These are phyloP conservation scores for Aphidius ervi DNA, from an alignment of 1,140 invertebrate genomes.

Conservation along the genomic window DNA sequence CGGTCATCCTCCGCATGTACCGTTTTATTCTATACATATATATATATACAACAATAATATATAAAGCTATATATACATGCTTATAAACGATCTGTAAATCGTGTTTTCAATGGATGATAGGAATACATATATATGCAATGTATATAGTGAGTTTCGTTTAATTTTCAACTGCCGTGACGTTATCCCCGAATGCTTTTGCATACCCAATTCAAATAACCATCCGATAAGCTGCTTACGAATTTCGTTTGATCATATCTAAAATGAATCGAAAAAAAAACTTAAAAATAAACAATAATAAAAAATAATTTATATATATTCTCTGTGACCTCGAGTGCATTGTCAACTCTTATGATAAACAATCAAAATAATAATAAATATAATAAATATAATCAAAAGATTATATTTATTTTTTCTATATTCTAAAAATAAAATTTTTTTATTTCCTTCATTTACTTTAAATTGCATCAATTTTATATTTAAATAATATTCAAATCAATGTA, in stretches of 20 bases:
- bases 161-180: slow-evolving; percentile 25
- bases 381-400: too few relatives aligned
- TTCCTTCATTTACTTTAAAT: too few relatives aligned
- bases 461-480: neutral
- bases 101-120: too few relatives aligned
- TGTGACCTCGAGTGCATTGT: slow-evolving; percentile 15
- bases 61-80: slow-evolving; percentile 5
- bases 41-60: slow-evolving; percentile 11
- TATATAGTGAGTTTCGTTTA: slow-evolving; percentile 15
- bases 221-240: slow-evolving; percentile 25
- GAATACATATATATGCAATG: neutral
- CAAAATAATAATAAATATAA: neutral
- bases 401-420: too few relatives aligned
- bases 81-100: neutral
- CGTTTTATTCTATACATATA: slow-evolving; percentile 12
- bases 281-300: neutral
- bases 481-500: neutral
- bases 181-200: slow-evolving; percentile 21
- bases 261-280: slow-evolving; percentile 17
- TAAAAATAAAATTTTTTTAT: too few relatives aligned
- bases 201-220: slow-evolving; percentile 20
- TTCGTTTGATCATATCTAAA: slow-evolving; percentile 22
- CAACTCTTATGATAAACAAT: slow-evolving; percentile 18
- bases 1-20: slow-evolving; percentile 4
- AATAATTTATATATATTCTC: slow-evolving; percentile 10